These are phyloP conservation scores for Diploscapter pachys DNA, from an alignment of 1,140 invertebrate genomes.

Conservation along the genomic window DNA sequence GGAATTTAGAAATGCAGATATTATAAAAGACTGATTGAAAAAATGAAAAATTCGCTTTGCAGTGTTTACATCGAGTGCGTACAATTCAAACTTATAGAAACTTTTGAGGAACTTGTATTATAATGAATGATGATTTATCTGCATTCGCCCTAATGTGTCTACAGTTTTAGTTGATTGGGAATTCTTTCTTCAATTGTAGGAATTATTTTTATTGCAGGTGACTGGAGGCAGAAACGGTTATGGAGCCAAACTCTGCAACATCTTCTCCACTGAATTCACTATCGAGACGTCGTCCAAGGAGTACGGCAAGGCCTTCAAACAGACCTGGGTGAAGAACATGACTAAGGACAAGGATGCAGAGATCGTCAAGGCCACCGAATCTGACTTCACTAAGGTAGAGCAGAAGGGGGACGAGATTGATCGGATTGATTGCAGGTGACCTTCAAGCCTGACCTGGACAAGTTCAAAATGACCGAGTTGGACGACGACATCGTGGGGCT, in stretches of 20 bases:
- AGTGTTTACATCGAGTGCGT: too few species aligned
- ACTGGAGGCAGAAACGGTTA: conserved; percentile 97
- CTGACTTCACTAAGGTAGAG: conserved; percentile 90
- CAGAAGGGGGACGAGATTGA: conserved; percentile 88
- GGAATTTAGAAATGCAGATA: conserved; percentile 38
- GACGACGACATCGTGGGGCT: conserved; percentile 88
- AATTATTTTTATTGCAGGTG: conserved; percentile 61
- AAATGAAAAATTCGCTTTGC: too few species aligned
- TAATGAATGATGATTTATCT: too few species aligned
- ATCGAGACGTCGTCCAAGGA: conserved; percentile 88
- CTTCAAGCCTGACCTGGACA: conserved; percentile 87
- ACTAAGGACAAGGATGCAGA: conserved; percentile 80
- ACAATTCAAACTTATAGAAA: too few species aligned
- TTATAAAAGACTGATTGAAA: not conserved
- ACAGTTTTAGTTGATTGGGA: too few species aligned
- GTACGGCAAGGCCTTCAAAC: conserved; percentile 80
- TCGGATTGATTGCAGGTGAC: conserved; percentile 84
- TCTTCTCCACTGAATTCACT: conserved; percentile 92
- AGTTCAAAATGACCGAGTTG: conserved; percentile 90
- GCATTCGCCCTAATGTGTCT: conserved; percentile 58
- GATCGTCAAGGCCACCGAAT: conserved; percentile 70
- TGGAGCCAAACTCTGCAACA: conserved; percentile 98
- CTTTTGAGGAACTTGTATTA: too few species aligned
- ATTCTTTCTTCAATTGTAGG: too few species aligned
- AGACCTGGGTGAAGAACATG: conserved; percentile 95